Conservation (phyloP, 1,140 invertebrate genomes). For the Andrena cerasifolii region DNA sequence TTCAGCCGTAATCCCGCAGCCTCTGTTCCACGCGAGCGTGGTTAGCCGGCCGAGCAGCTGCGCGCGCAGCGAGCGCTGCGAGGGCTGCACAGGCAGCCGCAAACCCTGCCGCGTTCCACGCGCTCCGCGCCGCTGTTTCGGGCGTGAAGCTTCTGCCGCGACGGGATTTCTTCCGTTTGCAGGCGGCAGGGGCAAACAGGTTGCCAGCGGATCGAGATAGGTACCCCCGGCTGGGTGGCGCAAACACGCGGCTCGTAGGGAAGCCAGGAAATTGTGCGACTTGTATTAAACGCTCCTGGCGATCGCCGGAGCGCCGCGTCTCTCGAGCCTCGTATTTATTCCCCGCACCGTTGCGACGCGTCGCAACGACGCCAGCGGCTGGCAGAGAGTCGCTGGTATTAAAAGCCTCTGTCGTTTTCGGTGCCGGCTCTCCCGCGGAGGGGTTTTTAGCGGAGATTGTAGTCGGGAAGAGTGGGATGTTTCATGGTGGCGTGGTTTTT, state of each 20-base stretch:
- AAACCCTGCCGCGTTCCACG: too few species aligned
- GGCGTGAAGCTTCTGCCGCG: too few species aligned
- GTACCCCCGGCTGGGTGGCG: background rate
- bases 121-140: background rate
- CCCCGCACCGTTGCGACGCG: background rate
- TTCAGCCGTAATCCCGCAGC: background rate
- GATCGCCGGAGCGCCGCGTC: background rate
- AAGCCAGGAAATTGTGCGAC: constrained; percentile 28
- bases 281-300: constrained; percentile 9
- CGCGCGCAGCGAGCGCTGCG: too few species aligned
- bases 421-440: background rate
- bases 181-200: too few species aligned
- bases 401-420: background rate
- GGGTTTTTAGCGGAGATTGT: too few species aligned
- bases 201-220: too few species aligned
- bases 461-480: too few species aligned
- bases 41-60: background rate
- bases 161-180: too few species aligned
- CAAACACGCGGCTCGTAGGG: constrained; percentile 1
- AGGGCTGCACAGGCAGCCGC: too few species aligned
- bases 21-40: background rate
- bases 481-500: too few species aligned
- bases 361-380: background rate
- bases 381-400: too few species aligned
- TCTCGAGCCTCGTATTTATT: background rate